Evolutionary conservation across 2,888 invertebrate species (phyloP).

Genomic region (Drosophila prolongata): DNA sequence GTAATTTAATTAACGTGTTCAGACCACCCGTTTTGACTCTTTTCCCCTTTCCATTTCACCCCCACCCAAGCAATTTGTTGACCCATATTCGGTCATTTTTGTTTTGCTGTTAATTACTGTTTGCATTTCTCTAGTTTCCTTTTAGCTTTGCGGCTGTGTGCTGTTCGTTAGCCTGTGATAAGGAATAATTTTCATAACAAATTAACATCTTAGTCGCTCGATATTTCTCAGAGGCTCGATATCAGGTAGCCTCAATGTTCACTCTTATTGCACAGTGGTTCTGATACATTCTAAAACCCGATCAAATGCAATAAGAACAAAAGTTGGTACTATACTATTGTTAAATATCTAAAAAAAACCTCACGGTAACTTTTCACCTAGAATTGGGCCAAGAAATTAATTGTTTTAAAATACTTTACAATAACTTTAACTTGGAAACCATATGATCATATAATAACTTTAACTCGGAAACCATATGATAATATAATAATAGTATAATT

Average conservation of each 20-base stretch:
- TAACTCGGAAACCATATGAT: too few species aligned
- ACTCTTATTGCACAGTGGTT: not conserved
- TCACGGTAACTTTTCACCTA: too few species aligned
- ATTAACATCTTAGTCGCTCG: conserved; percentile 44
- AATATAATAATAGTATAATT: too few species aligned
- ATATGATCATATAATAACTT: too few species aligned
- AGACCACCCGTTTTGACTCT: conserved; percentile 8
- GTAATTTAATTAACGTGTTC: conserved; percentile 69
- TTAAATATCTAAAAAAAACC: too few species aligned
- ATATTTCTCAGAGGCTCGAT: not conserved
- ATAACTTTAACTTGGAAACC: too few species aligned
- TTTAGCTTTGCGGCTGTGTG: conserved; percentile 8
- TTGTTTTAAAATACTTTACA: too few species aligned
- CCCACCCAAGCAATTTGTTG: conserved; percentile 29
- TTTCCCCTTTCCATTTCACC: not conserved
- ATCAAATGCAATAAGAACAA: too few species aligned
- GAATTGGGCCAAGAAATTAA: too few species aligned
- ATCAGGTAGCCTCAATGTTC: not conserved
- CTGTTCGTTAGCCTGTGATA: conserved; percentile 3
- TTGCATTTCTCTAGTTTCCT: conserved; percentile 53
- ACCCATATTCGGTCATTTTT: conserved; percentile 54
- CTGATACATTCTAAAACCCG: not conserved
- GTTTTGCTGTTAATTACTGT: conserved; percentile 61
- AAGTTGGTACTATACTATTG: too few species aligned
- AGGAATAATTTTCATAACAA: conserved; percentile 16